Conservation (phyloP, 2,797 vertebrate species). For the Prunella strophiata region DNA sequence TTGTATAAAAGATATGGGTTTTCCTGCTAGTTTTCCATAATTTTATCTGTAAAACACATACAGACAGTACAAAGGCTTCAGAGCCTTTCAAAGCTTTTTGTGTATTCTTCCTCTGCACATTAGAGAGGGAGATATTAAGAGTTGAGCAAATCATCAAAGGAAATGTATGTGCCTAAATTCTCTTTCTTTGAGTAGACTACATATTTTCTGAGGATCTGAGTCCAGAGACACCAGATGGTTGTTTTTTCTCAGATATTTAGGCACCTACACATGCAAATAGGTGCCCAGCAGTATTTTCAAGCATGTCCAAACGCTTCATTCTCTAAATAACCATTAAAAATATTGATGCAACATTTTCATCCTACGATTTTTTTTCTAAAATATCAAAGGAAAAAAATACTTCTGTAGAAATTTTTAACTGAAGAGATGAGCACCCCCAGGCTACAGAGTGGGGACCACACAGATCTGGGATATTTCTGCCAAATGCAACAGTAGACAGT, state of each 20-base stretch:
- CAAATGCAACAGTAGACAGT: not conserved
- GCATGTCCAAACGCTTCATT: not conserved
- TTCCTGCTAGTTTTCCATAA: not conserved
- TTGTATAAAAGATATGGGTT: not conserved
- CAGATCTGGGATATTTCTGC: not conserved
- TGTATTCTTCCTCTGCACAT: not conserved
- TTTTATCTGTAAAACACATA: not conserved
- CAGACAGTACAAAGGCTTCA: not conserved
- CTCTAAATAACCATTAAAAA: conserved; percentile 39
- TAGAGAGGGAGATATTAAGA: not conserved
- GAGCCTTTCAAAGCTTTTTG: not conserved
- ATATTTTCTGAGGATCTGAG: not conserved
- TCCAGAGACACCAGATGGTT: conserved; percentile 53
- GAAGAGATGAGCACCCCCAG: not conserved
- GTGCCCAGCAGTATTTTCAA: conserved; percentile 28
- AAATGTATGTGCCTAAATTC: not conserved
- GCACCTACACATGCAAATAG: conserved; percentile 58
- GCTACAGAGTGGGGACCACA: not conserved
- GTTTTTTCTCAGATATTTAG: conserved; percentile 52
- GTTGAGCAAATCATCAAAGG: not conserved
- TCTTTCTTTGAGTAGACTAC: not conserved
- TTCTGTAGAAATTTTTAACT: not conserved
- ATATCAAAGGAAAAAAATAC: not conserved
- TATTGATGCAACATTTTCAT: not conserved
- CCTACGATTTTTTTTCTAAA: not conserved